These are phyloP conservation scores for Cyphomyrus discorhynchus DNA, from an alignment of 2,113 vertebrate species.

Conservation along the genomic window DNA sequence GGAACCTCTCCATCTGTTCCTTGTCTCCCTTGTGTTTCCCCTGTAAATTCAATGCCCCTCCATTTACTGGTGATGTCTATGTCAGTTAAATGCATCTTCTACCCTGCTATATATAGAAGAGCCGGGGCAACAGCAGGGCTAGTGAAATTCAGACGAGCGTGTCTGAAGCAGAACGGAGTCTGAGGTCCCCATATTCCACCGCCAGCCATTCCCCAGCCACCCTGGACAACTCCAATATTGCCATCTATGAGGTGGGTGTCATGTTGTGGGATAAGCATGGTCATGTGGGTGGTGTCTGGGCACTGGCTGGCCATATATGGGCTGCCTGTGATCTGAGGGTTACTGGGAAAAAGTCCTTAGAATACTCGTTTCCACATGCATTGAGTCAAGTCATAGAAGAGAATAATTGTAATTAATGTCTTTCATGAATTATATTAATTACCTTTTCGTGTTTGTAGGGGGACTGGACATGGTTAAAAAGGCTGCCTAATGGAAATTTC, in stretches of 20 bases:
- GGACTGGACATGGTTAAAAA: conserved; percentile 71
- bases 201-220: conserved; percentile 57
- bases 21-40: neutral
- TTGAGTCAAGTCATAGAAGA: neutral
- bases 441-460: conserved; percentile 44
- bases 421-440: neutral
- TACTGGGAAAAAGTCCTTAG: neutral
- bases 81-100: neutral
- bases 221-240: conserved; percentile 67
- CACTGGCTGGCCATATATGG: neutral
- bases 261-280: neutral
- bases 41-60: neutral
- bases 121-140: conserved; percentile 53
- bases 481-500: conserved; percentile 59
- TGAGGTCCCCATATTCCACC: conserved; percentile 36
- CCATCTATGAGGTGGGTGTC: conserved; percentile 58
- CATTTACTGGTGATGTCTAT: neutral
- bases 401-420: neutral
- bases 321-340: neutral
- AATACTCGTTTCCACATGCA: neutral
- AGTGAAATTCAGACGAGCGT: conserved; percentile 44
- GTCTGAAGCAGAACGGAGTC: conserved; percentile 46
- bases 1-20: neutral
- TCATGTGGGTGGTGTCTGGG: neutral
- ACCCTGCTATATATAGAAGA: conserved; percentile 48